A percentile compares a stretch with the other conserved stretches of the same genome.
phyloP scores from a whole-genome alignment of 2,113 vertebrate species.

The Aix galericulata region DNA sequence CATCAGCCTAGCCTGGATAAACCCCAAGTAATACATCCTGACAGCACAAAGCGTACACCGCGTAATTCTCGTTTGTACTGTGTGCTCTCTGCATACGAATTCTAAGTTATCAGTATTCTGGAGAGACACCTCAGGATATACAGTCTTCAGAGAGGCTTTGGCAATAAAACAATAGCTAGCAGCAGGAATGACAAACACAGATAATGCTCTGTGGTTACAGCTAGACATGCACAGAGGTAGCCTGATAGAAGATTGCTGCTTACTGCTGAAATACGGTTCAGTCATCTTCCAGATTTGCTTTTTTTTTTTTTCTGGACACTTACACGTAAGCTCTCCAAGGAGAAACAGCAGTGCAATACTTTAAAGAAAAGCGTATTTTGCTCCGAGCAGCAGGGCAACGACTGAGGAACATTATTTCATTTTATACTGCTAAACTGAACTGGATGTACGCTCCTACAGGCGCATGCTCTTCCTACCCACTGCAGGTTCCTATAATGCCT shows the following conservation, averaged over 20 bases:
- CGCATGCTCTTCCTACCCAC: neutral
- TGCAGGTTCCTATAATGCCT: neutral
- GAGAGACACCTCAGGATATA: neutral
- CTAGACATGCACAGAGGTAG: neutral
- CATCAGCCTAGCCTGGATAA: neutral
- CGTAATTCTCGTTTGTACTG: neutral
- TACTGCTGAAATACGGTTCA: neutral
- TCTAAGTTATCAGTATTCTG: neutral
- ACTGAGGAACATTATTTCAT: neutral
- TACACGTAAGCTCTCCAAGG: neutral
- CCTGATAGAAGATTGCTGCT: neutral
- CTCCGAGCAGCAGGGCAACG: neutral
- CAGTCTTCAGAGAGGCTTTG: neutral
- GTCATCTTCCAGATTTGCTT: neutral
- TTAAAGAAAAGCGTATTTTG: neutral
- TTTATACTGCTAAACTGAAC: neutral
- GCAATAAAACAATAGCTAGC: conserved; percentile 9
- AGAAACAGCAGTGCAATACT: neutral
- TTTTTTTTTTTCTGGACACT: neutral
- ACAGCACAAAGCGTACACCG: neutral
- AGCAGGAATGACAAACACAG: neutral
- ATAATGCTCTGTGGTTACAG: neutral
- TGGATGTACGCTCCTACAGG: neutral
- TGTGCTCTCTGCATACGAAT: neutral
- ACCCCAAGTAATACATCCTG: neutral